These are phyloP conservation scores for Neotragus pygmaeus DNA, from an alignment of 2,113 vertebrate species.

Conservation along the genomic window DNA sequence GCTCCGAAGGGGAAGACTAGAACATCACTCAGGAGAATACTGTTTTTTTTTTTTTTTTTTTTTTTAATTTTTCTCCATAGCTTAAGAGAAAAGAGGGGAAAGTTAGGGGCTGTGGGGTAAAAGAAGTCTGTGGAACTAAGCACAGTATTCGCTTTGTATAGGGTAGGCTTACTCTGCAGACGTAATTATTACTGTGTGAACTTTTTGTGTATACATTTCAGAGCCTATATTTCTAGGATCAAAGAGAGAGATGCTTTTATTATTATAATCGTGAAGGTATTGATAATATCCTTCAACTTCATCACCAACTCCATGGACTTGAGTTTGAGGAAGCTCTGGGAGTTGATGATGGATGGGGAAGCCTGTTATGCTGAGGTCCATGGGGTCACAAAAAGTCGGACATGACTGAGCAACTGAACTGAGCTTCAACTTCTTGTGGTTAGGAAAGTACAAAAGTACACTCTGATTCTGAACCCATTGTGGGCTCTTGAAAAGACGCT, in stretches of 20 bases:
- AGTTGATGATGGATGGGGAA: not conserved
- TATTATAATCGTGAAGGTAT: not conserved
- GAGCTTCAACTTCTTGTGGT: not conserved
- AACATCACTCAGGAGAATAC: not conserved
- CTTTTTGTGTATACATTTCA: not conserved
- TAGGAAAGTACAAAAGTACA: not conserved
- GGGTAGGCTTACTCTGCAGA: not conserved
- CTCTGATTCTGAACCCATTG: not conserved
- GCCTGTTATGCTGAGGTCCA: not conserved
- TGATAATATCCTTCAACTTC: not conserved
- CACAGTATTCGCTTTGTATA: not conserved
- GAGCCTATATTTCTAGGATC: not conserved
- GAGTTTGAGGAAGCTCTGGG: not conserved
- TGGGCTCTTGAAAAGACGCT: not conserved
- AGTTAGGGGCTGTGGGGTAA: not conserved
- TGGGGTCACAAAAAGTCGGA: not conserved
- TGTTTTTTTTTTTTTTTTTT: not conserved
- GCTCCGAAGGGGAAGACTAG: not conserved
- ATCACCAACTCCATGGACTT: not conserved
- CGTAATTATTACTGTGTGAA: not conserved
- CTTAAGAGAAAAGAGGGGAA: not conserved
- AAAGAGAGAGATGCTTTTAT: not conserved
- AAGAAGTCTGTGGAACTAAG: not conserved
- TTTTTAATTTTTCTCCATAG: not conserved
- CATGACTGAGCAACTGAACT: not conserved